Evolutionary conservation across 2,888 invertebrate genomes (phyloP).

Genomic region (Mechanitis mazaeus): DNA sequence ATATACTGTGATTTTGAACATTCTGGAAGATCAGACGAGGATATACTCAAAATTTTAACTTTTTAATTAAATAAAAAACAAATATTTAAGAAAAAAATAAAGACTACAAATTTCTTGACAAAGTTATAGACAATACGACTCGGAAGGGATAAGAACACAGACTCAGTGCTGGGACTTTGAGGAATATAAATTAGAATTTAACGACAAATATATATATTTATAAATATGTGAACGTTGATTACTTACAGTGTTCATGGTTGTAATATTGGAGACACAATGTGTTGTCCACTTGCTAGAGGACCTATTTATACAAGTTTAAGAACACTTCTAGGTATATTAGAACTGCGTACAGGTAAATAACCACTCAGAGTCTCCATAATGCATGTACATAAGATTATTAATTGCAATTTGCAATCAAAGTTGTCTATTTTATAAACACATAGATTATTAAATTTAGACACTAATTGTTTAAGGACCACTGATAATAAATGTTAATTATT

Average conservation of each 20-base stretch:
- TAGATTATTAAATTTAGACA: too few relatives aligned
- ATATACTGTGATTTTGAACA: too few relatives aligned
- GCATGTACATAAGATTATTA: constrained; percentile 3
- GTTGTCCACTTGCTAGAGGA: constrained; percentile 35
- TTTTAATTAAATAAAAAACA: too few relatives aligned
- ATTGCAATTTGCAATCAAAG: not conserved
- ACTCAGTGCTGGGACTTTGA: not conserved
- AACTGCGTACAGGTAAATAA: constrained; percentile 44
- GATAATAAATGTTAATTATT: too few relatives aligned
- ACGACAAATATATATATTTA: not conserved
- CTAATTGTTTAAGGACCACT: too few relatives aligned
- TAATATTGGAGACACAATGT: constrained; percentile 35
- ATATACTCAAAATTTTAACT: too few relatives aligned
- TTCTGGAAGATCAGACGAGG: too few relatives aligned
- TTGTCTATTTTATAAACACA: too few relatives aligned
- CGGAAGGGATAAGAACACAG: too few relatives aligned
- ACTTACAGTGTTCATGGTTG: constrained; percentile 65
- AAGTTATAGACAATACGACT: too few relatives aligned
- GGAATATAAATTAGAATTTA: not conserved
- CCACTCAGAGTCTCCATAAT: constrained; percentile 31
- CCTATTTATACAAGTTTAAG: constrained; percentile 48
- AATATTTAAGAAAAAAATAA: too few relatives aligned
- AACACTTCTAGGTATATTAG: constrained; percentile 39
- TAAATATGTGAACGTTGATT: constrained; percentile 6
- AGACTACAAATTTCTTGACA: too few relatives aligned